Conservation (phyloP, 1,140 invertebrate genomes). For the Gerris buenoi region DNA sequence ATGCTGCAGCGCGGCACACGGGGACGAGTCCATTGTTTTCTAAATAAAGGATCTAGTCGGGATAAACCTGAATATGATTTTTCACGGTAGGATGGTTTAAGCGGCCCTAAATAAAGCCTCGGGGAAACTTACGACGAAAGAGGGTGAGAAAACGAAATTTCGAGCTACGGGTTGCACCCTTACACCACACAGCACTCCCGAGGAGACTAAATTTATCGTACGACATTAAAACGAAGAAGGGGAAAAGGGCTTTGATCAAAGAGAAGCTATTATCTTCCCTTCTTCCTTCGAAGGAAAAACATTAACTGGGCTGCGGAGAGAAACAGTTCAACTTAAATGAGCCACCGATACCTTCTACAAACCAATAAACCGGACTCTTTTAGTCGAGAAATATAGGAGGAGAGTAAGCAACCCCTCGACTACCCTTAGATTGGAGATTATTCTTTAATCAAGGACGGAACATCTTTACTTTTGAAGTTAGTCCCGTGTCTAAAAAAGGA, state of each 20-base stretch:
- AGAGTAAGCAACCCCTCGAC: too few species aligned
- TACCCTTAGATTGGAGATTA: background rate
- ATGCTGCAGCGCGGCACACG: too few species aligned
- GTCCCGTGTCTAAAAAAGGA: too few species aligned
- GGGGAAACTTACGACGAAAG: too few species aligned
- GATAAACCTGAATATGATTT: background rate
- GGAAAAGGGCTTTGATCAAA: background rate
- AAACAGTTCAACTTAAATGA: background rate
- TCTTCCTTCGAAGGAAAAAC: background rate
- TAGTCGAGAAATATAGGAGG: background rate
- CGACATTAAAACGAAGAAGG: background rate
- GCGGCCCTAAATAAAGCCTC: background rate
- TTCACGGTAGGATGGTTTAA: background rate
- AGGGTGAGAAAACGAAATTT: background rate
- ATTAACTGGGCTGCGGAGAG: background rate
- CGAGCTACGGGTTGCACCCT: background rate
- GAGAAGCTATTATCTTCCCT: background rate
- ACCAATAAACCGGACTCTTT: background rate
- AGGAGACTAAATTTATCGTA: background rate
- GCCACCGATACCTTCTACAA: background rate
- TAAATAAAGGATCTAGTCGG: background rate
- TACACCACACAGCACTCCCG: too few species aligned
- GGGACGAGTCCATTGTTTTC: background rate
- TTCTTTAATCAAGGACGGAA: background rate
- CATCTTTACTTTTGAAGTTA: background rate